Evolutionary conservation across 1,140 invertebrate genomes (phyloP), one percentile per base, ranked within the genome.

Genomic region (Ostrea denselamellosa): DNA sequence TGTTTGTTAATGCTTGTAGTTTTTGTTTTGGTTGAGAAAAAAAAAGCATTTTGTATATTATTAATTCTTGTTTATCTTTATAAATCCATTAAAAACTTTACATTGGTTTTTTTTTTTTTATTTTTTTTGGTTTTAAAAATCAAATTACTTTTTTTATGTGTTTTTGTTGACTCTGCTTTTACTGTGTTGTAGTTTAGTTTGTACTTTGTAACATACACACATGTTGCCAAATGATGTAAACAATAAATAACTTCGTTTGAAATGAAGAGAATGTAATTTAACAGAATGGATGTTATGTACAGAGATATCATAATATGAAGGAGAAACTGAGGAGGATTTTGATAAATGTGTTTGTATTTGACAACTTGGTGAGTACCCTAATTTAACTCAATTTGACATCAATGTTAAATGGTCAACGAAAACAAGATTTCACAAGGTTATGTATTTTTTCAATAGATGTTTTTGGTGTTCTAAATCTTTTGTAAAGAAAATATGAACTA

Each of bases 261-360:
- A 77, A 77, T 77, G 68, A 44, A 77, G 68, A 77, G 68, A 77
- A 34, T 77, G 68, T 77, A 77, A 77, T 77, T 77, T 77, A 77
- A 44, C 68, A 77, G 68, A 77, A 77, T 77, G 68, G 28, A 34
- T 77, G 68, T 77, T 28, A 25, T 77, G 1, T 44, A 44, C 1
- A 44, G 34, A 44, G 34, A 44, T 44, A 44, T 44, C 14, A 19
- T 19, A 19, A 19, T 0, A 19, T 1, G 56, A 62, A n/a, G 19
- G 14, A 62, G 19, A 62, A 62, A 19, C 56, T n/a, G 56, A 62
- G 2, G 56, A 19, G 17, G n/a, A 62, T 19, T 19, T 62, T 62
- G 56, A 5, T 44, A 44, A 44, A 44, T 44, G 34, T 44, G 34
- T 44, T 44, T 44, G 34, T 44, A 2, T 44, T 44, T 44, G 34